Percentiles rank a stretch among this genome's conserved stretches.
phyloP scores from a whole-genome alignment of 2,113 vertebrate species.

The Aphyosemion australe region DNA sequence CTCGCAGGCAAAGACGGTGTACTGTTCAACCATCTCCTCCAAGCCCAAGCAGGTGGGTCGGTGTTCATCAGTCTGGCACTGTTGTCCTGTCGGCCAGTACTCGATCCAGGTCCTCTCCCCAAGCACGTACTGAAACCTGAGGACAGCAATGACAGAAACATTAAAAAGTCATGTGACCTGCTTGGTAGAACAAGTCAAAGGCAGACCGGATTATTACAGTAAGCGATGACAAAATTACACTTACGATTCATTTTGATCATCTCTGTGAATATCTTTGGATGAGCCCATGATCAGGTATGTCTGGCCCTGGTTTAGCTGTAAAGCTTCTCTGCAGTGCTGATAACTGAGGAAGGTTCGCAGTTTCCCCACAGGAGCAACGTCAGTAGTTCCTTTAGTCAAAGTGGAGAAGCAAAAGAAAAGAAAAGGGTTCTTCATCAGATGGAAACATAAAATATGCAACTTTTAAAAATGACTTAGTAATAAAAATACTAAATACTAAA shows the following conservation, averaged over 20 bases:
- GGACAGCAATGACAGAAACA: neutral
- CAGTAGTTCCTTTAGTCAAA: conserved; percentile 52
- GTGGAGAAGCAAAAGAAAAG: neutral
- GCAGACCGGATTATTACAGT: neutral
- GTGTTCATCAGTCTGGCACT: conserved; percentile 34
- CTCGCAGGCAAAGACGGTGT: conserved; percentile 17
- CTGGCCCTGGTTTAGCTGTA: conserved; percentile 40
- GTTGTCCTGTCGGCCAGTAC: conserved; percentile 70
- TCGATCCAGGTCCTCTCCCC: conserved; percentile 75
- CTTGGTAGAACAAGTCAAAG: neutral
- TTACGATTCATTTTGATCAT: neutral
- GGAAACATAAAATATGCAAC: neutral
- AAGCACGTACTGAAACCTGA: conserved; percentile 70
- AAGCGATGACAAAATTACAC: conserved; percentile 8
- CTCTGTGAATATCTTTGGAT: conserved; percentile 45
- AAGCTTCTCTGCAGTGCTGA: conserved; percentile 59
- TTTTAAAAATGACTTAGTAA: neutral
- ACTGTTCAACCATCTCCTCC: conserved; percentile 17
- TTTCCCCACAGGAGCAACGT: conserved; percentile 28
- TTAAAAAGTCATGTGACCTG: too few relatives aligned
- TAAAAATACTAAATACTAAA: neutral
- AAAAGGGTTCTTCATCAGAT: neutral
- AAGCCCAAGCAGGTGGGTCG: conserved; percentile 38
- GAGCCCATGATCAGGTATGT: conserved; percentile 76
- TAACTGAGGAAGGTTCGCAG: conserved; percentile 61